phyloP scores from a whole-genome alignment of 2,888 invertebrate genomes.

The Cancer borealis region DNA sequence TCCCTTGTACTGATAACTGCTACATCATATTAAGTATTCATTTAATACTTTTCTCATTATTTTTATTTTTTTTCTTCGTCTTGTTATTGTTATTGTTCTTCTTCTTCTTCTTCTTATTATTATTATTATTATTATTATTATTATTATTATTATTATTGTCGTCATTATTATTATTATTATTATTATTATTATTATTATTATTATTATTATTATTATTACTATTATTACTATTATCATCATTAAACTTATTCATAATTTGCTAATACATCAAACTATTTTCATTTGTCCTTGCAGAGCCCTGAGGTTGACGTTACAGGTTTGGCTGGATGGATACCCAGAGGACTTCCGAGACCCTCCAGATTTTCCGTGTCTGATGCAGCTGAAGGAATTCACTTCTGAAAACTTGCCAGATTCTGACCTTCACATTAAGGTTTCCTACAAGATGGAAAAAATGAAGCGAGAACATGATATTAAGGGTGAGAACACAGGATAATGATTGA shows the following conservation, averaged over 20 bases:
- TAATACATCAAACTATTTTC: background rate
- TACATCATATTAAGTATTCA: background rate
- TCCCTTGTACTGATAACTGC: background rate
- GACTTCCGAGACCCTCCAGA: conserved; percentile 92
- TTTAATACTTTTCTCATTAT: background rate
- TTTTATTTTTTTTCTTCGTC: no score
- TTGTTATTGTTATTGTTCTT: no score
- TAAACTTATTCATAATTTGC: conserved; percentile 34
- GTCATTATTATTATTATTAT: no score
- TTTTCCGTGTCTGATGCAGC: conserved; percentile 88
- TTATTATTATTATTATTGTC: background rate
- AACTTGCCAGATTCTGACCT: conserved; percentile 92
- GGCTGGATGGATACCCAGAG: conserved; percentile 98
- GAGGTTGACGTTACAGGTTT: conserved; percentile 94
- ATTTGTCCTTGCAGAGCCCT: conserved; percentile 84
- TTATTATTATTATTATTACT: background rate
- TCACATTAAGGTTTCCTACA: conserved; percentile 86
- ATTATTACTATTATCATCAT: background rate
- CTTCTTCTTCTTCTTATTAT: no score
- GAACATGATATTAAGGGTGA: conserved; percentile 80
- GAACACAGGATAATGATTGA: background rate
- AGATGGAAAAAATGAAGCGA: conserved; percentile 87
- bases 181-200: no score
- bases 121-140: no score
- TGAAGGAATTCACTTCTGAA: conserved; percentile 91